phyloP scores from a whole-genome alignment of 2,888 invertebrate species.

The Hirudinaria manillensis region DNA sequence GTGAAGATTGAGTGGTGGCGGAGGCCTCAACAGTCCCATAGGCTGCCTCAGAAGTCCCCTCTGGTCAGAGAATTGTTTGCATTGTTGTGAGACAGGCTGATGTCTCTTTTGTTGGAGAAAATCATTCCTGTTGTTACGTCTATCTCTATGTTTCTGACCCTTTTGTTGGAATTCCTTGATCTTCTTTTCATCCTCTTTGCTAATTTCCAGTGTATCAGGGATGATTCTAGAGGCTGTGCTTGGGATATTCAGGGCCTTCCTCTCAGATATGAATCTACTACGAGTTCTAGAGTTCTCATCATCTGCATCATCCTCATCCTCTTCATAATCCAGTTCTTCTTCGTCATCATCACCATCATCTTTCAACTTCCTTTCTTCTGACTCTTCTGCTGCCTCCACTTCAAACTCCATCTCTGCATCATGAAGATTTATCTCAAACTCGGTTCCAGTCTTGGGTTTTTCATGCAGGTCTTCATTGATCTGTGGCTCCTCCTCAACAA shows the following conservation, averaged over 20 bases:
- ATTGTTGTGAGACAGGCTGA: background rate
- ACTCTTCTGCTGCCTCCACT: background rate
- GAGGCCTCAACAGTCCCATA: background rate
- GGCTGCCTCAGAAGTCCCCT: background rate
- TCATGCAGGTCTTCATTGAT: background rate
- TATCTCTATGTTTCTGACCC: background rate
- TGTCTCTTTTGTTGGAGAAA: too few species aligned
- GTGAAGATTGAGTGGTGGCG: background rate
- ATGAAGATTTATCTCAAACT: background rate
- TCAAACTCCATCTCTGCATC: background rate
- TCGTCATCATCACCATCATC: background rate
- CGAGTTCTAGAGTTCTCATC: background rate
- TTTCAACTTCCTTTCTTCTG: background rate
- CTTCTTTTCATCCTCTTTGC: constrained; percentile 12
- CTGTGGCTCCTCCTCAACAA: background rate
- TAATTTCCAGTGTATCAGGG: constrained; percentile 3
- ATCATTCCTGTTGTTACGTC: background rate
- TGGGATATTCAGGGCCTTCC: background rate
- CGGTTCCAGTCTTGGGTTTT: background rate
- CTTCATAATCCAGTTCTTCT: too few species aligned
- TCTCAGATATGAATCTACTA: background rate
- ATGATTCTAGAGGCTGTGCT: background rate
- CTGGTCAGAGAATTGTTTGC: background rate
- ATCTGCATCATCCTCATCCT: background rate
- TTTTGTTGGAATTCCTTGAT: background rate